Evolutionary conservation across 2,113 vertebrate species (phyloP), one percentile per base, ranked within the genome.

Genomic region (Rhineura floridana): DNA sequence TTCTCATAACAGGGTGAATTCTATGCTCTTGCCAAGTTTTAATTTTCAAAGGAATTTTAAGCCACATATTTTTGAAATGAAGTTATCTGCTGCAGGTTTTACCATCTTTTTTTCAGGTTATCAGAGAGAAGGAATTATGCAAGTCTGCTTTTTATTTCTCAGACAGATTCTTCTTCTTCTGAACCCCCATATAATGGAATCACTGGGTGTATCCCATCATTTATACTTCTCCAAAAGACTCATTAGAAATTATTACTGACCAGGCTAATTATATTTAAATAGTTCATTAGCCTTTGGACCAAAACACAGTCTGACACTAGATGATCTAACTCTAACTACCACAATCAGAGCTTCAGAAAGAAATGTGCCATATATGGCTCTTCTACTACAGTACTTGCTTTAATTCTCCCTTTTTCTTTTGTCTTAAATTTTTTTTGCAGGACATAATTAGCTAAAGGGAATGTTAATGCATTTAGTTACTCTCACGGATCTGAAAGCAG

Each of bases 131-230:
- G 6, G 5, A 69, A 80, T 3, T 46, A 7, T 75, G 76, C 83
- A 92, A 92, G 86, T 30, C 36, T 50, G 63, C 50, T 73, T 12
- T 28, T 3, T 28, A 42, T 84, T 92, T 78, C 82, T 55, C 83
- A 62, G 63, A 86, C 50, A 52, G 86, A 81, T 95, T 86, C 92
- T 85, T 92, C 93, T 90, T 72, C 87, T 42, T 33, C 87, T 78
- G 76, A 82, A 48, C 65, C 46, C 63, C 55, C 62, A 88, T 78
- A 88, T 85, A 87, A 72, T 69, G 33, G 59, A 88, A 88, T 84
- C 73, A 84, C 21, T 0, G 0, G 86, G 79, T 39, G 3, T 52
- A 69, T 70, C 65, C 67, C 28, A 69, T 80, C 65, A 70, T 77
- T 87, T 81, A 69, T 44, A 46, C 15, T 79, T 48, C 75, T 79